Percentiles rank a stretch among this genome's conserved stretches.
These are phyloP conservation scores for Arrhopalites spinosus DNA, from an alignment of 2,888 invertebrate genomes.

Conservation along the genomic window DNA sequence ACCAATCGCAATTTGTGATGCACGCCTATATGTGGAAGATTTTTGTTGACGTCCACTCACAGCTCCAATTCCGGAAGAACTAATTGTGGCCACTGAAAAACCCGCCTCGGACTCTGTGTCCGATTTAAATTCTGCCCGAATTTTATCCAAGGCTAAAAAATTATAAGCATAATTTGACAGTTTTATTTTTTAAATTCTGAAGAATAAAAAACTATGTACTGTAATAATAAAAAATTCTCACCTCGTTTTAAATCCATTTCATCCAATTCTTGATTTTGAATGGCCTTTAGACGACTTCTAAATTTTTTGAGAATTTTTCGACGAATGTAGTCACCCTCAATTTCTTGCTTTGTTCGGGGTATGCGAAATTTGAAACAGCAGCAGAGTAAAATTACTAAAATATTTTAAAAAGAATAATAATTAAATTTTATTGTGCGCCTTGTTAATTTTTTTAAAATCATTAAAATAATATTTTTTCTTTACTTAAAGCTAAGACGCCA, in stretches of 20 bases:
- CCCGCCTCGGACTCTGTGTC: conserved; percentile 62
- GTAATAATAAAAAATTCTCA: too few relatives aligned
- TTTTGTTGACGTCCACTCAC: conserved; percentile 34
- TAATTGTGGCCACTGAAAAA: conserved; percentile 53
- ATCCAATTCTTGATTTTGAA: conserved; percentile 86
- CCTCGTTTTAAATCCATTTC: conserved; percentile 77
- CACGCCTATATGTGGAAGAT: conserved; percentile 53
- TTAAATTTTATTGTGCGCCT: too few relatives aligned
- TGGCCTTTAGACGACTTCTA: conserved; percentile 76
- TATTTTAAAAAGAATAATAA: conserved; percentile 20
- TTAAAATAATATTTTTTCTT: conserved; percentile 23
- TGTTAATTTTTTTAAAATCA: neutral
- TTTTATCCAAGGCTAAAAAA: conserved; percentile 69
- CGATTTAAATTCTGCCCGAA: conserved; percentile 68
- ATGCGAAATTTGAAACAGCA: conserved; percentile 90
- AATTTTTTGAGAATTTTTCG: conserved; percentile 82
- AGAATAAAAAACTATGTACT: too few relatives aligned
- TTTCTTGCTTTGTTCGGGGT: conserved; percentile 92
- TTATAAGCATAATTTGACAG: neutral
- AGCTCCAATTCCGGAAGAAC: conserved; percentile 45
- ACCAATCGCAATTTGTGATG: conserved; percentile 56
- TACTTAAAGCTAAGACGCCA: conserved; percentile 56
- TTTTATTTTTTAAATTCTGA: too few relatives aligned
- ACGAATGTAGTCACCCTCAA: conserved; percentile 88
- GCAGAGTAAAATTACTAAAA: conserved; percentile 80